Base-by-base conservation (phyloP, 1,140 invertebrate species). In the Tetragonula clypearis region DNA sequence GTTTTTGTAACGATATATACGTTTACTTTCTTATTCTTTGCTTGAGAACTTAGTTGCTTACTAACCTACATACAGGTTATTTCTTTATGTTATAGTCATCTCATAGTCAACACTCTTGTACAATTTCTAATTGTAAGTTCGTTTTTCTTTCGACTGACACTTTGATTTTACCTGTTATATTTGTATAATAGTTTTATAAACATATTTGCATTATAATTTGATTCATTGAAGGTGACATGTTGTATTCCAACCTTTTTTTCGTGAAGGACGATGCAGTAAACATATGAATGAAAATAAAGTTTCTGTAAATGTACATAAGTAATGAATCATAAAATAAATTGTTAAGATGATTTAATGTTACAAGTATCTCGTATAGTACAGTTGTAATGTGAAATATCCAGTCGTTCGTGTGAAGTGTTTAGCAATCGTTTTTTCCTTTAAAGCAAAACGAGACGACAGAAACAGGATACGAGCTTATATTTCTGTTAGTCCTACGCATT, bases 401-500 rank as follows among this genome's bases (percentile, higher is more conserved):
- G 19, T 53, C 19, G 35, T 26, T 53, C 8, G 56, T 30, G 21
- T 53, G 21, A 56, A 62, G 14, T 69, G 23, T 79, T 84, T 79
- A 65, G 82, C 56, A 55, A 58, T 30, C 17, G 66, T 62, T 55
- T n/a, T 60, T 72, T 84, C 65, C 26, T 71, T 79, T 79, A 60
- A 84, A 62, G 66, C 62, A 84, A 84, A 79, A 79, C 53, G 82
- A 79, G 26, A 62, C 49, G 41, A 72, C 30, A 56, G 49, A 79
- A 23, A 79, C 26, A 62, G 56, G 5, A 72, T 65, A 79, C 3
- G 62, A 60, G 68, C 58, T 84, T 84, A 73, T 23, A 73, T 84
- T 84, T 79, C 82, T 84, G 82, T 84, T 65, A 79, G 72, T 84
- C 41, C 68, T 56, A 84, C 77, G 82, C 58, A 79, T 84, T 79